These are phyloP conservation scores for Coboldia fuscipes DNA, from an alignment of 1,140 invertebrate species.

Conservation along the genomic window DNA sequence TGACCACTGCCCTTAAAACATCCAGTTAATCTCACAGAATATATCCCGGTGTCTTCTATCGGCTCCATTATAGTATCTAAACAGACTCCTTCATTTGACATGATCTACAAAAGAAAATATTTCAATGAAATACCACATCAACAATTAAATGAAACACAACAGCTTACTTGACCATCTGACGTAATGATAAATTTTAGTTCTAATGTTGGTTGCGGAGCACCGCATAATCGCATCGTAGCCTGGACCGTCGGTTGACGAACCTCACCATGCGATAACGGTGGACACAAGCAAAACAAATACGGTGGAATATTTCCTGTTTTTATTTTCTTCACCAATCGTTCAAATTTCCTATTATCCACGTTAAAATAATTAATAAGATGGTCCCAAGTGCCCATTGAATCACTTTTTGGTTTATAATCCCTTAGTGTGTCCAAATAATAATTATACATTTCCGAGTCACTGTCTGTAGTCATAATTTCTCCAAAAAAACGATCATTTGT, in stretches of 20 bases:
- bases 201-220: neutral
- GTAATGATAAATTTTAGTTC: slow-evolving; percentile 9
- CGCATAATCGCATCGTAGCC: neutral
- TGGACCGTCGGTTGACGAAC: neutral
- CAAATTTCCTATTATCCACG: slow-evolving; percentile 9
- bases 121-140: slow-evolving; percentile 21
- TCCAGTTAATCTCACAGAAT: too few relatives aligned
- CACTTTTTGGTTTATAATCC: slow-evolving; percentile 6
- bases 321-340: slow-evolving; percentile 12
- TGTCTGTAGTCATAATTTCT: slow-evolving; percentile 30
- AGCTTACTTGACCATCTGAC: slow-evolving; percentile 1
- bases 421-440: slow-evolving; percentile 15
- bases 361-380: slow-evolving; percentile 15
- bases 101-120: slow-evolving; percentile 7
- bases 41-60: too few relatives aligned
- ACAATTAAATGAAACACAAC: slow-evolving; percentile 48
- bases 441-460: slow-evolving; percentile 15
- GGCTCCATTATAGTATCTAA: too few relatives aligned
- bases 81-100: slow-evolving; percentile 20
- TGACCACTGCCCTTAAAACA: too few relatives aligned
- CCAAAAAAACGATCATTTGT: slow-evolving; percentile 63
- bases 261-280: neutral
- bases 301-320: slow-evolving; percentile 7
- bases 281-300: slow-evolving; percentile 2
- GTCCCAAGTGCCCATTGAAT: slow-evolving; percentile 11